phyloP scores from a whole-genome alignment of 2,888 invertebrate genomes.

The Brachynemurus nebulosus region DNA sequence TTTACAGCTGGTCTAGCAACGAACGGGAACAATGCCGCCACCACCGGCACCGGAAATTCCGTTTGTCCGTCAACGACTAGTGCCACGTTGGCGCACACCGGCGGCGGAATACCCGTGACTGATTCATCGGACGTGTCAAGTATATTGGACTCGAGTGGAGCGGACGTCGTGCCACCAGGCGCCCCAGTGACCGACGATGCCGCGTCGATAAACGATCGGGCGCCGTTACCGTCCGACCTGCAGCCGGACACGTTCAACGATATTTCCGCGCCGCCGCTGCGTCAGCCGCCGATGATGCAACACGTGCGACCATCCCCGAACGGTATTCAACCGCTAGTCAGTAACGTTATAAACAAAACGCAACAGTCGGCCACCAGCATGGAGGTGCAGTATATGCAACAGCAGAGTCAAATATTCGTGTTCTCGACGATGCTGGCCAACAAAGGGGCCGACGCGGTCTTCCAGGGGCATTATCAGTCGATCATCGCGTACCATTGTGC shows the following conservation, averaged over 20 bases:
- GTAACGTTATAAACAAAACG: constrained; percentile 66
- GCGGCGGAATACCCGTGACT: not conserved
- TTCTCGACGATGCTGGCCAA: constrained; percentile 91
- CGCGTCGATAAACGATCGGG: not conserved
- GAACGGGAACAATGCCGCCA: not conserved
- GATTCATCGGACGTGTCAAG: not conserved
- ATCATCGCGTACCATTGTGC: constrained; percentile 93
- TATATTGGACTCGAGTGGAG: not conserved
- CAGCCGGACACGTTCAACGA: constrained; percentile 29
- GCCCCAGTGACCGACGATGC: not conserved
- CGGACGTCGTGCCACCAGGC: not conserved
- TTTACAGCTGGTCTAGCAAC: not conserved
- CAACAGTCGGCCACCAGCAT: constrained; percentile 42
- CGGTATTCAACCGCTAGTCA: constrained; percentile 57
- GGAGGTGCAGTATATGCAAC: constrained; percentile 83
- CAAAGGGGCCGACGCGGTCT: constrained; percentile 84
- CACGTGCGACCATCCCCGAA: constrained; percentile 37
- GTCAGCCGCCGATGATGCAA: constrained; percentile 17
- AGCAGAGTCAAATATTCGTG: constrained; percentile 96
- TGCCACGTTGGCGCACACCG: not conserved
- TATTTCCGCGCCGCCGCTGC: constrained; percentile 14
- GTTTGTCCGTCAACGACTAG: not conserved
- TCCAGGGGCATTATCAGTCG: constrained; percentile 77
- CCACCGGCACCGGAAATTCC: too few relatives aligned
- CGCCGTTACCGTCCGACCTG: constrained; percentile 21